Base-by-base conservation (phyloP, 2,113 vertebrate species). In the Parotia lawesii region DNA sequence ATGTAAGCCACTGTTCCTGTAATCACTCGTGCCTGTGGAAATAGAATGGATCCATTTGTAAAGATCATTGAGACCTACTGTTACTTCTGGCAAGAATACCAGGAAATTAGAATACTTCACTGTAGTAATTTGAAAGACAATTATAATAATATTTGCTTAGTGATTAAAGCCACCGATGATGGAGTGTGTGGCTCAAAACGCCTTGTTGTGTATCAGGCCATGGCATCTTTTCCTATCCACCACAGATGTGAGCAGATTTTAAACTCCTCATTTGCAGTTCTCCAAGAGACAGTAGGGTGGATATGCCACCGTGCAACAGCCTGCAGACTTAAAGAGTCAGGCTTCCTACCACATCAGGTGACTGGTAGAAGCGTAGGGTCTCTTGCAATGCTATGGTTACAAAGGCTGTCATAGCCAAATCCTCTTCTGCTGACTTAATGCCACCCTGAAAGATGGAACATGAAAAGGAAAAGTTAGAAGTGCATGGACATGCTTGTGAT, bases 391-490 rank as follows among this genome's bases (percentile, higher is more conserved):
- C 89, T 69, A 97, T 85, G 35, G 97, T 95, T 37, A 98, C 91
- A 18, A 96, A 98, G 5, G 98, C 97, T 69, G 98, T 97, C 89
- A 98, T 70, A 35, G 97, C 90, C 76, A 96, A 94, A 64, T 97
- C 94, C 17, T 97, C 97, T 69, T 92, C 93, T 21, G 82, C 67
- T 60, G 83, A 29, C 25, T 40, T 9, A 81, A 97, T 96, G 90
- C 97, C 97, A 40, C 97, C 97, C 97, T 98, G 72, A 24, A 95
- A 94, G 42, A 58, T 17, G 17, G 79, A 72, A 62, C 4, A 33
- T 8, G 40, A 56, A 81, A 88, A 64, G 17, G 5, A 84, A 29
- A 62, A 72, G 33, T 82, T 70, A 83, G 65, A 51, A 7, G 4
- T n/a, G 45, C 9, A 8, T 0, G 1, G 12, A 40, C 15, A 42